phyloP scores from a whole-genome alignment of 2,888 invertebrate genomes.

The Eristalis pertinax region DNA sequence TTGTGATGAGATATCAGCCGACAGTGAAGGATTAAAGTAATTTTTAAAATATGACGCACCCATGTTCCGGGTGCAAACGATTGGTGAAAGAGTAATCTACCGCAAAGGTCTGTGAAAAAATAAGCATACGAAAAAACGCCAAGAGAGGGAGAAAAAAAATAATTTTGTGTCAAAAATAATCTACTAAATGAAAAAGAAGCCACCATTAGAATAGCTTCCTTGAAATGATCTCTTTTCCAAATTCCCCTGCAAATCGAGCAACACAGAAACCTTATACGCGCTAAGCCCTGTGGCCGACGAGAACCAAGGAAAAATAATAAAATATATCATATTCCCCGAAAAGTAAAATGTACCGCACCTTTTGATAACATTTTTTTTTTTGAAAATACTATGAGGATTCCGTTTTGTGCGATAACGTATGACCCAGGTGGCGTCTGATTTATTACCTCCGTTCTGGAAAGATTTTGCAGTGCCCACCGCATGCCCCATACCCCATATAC shows the following conservation, averaged over 20 bases:
- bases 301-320: background rate
- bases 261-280: background rate
- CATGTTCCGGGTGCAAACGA: background rate
- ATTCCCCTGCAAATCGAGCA: background rate
- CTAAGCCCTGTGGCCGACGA: background rate
- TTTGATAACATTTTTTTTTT: constrained; percentile 1
- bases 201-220: constrained; percentile 14
- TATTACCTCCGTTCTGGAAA: constrained; percentile 28
- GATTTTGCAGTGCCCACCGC: constrained; percentile 4
- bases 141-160: background rate
- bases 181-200: constrained; percentile 8
- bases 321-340: background rate
- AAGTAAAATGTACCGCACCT: constrained; percentile 3
- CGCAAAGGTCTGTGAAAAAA: background rate
- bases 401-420: constrained; percentile 19
- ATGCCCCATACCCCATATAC: background rate
- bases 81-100: background rate
- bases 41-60: background rate
- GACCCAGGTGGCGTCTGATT: constrained; percentile 40
- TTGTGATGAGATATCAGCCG: background rate
- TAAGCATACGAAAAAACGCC: background rate
- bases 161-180: background rate
- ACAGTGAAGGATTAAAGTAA: background rate
- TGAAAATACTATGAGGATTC: constrained; percentile 19
- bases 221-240: background rate